Evolutionary conservation across 2,113 vertebrate species (phyloP).

Genomic region (Kryptolebias marmoratus): DNA sequence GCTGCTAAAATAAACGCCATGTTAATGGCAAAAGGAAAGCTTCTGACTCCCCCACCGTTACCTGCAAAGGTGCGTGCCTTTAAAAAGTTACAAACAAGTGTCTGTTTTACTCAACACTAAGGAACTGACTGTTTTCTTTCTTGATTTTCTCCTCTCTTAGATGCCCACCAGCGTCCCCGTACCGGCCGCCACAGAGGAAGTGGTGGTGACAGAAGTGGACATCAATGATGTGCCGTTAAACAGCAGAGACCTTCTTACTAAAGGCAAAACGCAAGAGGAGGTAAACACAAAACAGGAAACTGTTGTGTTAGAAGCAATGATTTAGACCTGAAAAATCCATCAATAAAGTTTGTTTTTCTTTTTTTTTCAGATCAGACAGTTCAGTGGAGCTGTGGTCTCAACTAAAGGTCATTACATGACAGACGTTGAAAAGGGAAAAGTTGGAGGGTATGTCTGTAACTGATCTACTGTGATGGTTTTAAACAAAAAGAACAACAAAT

Average conservation of each 20-base stretch:
- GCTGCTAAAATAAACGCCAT: constrained; percentile 97
- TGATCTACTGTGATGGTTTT: too few relatives aligned
- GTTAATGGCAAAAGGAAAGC: constrained; percentile 97
- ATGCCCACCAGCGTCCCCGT: constrained; percentile 40
- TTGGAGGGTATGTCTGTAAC: constrained; percentile 66
- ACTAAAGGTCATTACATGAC: constrained; percentile 80
- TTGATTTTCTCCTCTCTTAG: constrained; percentile 41
- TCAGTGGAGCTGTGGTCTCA: constrained; percentile 80
- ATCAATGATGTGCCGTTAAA: constrained; percentile 95
- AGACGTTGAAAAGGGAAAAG: constrained; percentile 60
- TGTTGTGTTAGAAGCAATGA: neutral
- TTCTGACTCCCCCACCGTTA: constrained; percentile 85
- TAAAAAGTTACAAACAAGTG: neutral
- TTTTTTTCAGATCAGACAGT: constrained; percentile 75
- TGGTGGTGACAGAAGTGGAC: constrained; percentile 94
- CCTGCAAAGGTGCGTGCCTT: constrained; percentile 73
- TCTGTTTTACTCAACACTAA: neutral
- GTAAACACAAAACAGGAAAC: constrained; percentile 64
- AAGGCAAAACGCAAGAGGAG: constrained; percentile 95
- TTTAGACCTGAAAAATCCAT: too few relatives aligned
- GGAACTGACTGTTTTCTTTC: neutral
- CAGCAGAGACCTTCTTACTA: constrained; percentile 92
- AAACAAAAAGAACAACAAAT: too few relatives aligned
- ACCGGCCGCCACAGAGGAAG: constrained; percentile 78
- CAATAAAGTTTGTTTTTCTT: neutral